Conservation (phyloP, 2,113 vertebrate species). For the Bothrops jararaca region DNA sequence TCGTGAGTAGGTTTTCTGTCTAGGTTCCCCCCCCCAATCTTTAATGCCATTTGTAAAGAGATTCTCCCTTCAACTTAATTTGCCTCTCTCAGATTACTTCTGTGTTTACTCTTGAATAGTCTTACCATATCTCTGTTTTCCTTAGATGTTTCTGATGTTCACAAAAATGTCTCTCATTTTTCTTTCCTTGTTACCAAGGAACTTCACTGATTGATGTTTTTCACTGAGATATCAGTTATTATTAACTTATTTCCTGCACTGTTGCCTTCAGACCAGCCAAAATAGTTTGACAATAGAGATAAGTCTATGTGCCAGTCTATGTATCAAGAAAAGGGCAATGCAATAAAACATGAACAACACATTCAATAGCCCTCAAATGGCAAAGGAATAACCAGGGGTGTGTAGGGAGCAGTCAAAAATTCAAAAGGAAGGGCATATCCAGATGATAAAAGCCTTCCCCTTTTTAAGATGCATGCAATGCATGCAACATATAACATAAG, state of each 20-base stretch:
- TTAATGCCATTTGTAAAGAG: not conserved
- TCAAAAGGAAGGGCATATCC: not conserved
- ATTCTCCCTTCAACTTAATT: not conserved
- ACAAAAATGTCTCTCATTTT: not conserved
- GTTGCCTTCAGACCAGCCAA: not conserved
- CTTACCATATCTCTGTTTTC: not conserved
- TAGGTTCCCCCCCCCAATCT: too few relatives aligned
- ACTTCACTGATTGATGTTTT: not conserved
- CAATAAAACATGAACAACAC: not conserved
- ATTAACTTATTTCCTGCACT: not conserved
- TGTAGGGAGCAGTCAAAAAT: not conserved
- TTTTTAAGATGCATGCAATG: not conserved
- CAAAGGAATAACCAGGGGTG: not conserved
- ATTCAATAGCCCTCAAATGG: not conserved
- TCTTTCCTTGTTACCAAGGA: not conserved
- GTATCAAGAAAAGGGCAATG: not conserved
- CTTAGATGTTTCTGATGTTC: not conserved
- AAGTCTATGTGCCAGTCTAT: not conserved
- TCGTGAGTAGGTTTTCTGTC: not conserved
- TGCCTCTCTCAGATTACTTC: not conserved
- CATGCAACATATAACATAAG: not conserved
- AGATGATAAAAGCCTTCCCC: not conserved
- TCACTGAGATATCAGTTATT: not conserved
- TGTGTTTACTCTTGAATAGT: not conserved
- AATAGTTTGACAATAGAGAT: not conserved